Percentiles rank a stretch among this genome's conserved stretches.
These are phyloP conservation scores for Actias luna DNA, from an alignment of 2,888 invertebrate genomes.

Conservation along the genomic window DNA sequence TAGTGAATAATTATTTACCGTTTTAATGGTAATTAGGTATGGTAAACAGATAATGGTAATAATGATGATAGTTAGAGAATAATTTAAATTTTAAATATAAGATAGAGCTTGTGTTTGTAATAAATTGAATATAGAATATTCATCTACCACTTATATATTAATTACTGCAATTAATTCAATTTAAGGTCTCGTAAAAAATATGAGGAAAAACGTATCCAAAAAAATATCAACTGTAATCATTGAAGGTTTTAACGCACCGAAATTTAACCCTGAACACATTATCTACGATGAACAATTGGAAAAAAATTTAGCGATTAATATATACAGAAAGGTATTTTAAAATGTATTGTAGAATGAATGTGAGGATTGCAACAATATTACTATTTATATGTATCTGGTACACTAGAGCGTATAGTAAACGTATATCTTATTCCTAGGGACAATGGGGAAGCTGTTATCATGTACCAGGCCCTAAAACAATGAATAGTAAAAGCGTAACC, in stretches of 20 bases:
- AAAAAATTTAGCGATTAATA: conserved; percentile 85
- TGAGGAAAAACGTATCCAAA: conserved; percentile 81
- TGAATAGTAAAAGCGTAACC: conserved; percentile 76
- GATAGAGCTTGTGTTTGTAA: no score
- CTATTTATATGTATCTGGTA: background rate
- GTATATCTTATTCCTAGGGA: conserved; percentile 42
- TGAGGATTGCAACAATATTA: background rate
- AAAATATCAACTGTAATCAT: conserved; percentile 73
- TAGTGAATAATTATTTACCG: no score
- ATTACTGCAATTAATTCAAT: conserved; percentile 12
- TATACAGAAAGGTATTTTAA: conserved; percentile 62
- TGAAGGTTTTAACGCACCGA: conserved; percentile 67
- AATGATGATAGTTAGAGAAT: no score
- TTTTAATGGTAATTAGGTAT: no score
- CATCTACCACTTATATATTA: no score
- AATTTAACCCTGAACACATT: conserved; percentile 69
- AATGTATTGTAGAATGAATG: background rate
- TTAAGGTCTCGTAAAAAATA: conserved; percentile 86
- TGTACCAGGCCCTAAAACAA: conserved; percentile 26
- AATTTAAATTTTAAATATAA: no score
- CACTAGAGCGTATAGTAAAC: background rate
- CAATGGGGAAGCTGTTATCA: conserved; percentile 56
- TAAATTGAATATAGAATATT: no score
- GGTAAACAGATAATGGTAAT: no score
- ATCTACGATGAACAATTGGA: conserved; percentile 76